These are phyloP conservation scores for Lutraria lutraria DNA, from an alignment of 2,888 invertebrate species.

Conservation along the genomic window DNA sequence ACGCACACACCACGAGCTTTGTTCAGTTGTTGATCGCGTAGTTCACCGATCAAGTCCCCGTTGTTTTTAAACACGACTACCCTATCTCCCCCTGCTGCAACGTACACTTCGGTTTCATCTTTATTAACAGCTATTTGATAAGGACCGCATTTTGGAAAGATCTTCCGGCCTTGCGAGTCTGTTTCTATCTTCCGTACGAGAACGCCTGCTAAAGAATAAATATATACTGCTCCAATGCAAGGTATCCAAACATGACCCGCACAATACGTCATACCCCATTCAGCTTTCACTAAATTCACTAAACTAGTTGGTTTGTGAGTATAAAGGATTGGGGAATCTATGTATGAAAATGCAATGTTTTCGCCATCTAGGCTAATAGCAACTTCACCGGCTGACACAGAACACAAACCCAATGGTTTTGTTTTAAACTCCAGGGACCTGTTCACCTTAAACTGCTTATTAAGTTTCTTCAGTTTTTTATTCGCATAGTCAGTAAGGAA, in stretches of 20 bases:
- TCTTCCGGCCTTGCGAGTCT: background rate
- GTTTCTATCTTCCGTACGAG: conserved; percentile 3
- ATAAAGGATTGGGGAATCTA: background rate
- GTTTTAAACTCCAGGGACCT: background rate
- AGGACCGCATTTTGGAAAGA: background rate
- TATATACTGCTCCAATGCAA: background rate
- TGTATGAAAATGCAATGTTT: background rate
- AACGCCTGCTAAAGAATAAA: background rate
- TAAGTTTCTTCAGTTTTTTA: conserved; percentile 4
- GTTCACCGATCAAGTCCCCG: background rate
- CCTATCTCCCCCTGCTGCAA: background rate
- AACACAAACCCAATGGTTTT: background rate
- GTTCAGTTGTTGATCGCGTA: background rate
- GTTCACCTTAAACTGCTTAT: background rate
- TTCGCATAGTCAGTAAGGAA: background rate
- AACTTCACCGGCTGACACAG: background rate
- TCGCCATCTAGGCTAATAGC: background rate
- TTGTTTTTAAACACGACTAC: background rate
- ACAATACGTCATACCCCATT: background rate
- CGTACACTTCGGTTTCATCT: conserved; percentile 11
- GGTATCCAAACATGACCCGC: background rate
- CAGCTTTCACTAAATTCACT: background rate
- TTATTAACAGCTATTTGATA: background rate
- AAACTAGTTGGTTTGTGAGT: background rate
- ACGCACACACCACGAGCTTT: background rate